These are phyloP conservation scores for Spheniscus humboldti DNA, from an alignment of 2,797 vertebrate genomes.

Conservation along the genomic window DNA sequence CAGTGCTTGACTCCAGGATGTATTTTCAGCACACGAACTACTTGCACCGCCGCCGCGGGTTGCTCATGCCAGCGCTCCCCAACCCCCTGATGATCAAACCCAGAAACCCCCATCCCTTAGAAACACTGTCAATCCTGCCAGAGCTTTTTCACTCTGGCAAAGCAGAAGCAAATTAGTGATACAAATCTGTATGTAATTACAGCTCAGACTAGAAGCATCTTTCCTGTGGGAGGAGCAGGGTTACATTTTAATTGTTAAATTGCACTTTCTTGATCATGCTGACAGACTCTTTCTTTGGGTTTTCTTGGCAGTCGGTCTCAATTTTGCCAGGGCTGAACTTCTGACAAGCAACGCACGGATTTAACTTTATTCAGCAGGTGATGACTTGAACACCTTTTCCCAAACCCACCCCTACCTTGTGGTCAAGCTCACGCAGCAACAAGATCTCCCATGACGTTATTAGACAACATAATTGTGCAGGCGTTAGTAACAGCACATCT, in stretches of 20 bases:
- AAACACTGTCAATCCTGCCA: not conserved
- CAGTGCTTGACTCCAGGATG: not conserved
- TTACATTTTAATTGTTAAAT: slow-evolving; percentile 28
- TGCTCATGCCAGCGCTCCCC: not conserved
- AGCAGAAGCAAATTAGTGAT: not conserved
- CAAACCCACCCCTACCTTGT: not conserved
- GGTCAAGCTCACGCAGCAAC: not conserved
- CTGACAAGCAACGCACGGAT: fast-evolving
- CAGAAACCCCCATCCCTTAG: not conserved
- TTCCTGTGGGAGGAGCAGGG: slow-evolving; percentile 17
- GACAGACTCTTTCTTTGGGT: not conserved
- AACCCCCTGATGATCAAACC: not conserved
- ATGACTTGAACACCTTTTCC: not conserved
- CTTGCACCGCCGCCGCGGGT: fast-evolving
- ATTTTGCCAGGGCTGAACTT: not conserved
- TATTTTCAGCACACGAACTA: not conserved
- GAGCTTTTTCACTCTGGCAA: not conserved
- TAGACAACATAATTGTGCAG: not conserved
- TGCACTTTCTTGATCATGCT: not conserved
- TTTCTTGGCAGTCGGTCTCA: not conserved
- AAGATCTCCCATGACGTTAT: not conserved
- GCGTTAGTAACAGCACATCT: not conserved
- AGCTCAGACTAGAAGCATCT: slow-evolving; percentile 14
- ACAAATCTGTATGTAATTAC: not conserved
- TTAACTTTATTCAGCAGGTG: not conserved